A percentile compares a stretch with the other conserved stretches of the same genome.
Evolutionary conservation across 1,140 invertebrate species (phyloP).

Genomic region (Trissolcus basalis): DNA sequence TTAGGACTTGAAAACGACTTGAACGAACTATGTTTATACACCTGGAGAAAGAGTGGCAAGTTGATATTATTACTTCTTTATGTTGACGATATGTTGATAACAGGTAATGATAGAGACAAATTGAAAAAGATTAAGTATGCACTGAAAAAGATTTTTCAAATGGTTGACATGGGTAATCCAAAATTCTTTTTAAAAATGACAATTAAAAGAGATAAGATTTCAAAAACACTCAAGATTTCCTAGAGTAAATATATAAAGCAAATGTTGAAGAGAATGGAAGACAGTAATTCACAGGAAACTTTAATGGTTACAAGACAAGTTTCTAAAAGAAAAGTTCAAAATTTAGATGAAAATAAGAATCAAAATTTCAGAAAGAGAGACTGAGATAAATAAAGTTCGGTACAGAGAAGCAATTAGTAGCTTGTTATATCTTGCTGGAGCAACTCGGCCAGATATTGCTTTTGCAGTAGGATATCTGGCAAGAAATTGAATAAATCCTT

Average conservation of each 20-base stretch:
- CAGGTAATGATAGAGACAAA: too few species aligned
- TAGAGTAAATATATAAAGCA: too few species aligned
- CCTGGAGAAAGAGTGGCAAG: neutral
- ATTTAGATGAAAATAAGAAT: too few species aligned
- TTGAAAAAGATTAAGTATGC: too few species aligned
- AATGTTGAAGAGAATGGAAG: too few species aligned
- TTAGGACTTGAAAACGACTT: neutral
- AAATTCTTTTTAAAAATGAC: too few species aligned
- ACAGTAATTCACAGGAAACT: neutral
- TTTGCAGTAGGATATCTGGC: conserved; percentile 62
- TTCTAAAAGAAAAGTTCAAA: neutral
- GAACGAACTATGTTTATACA: neutral
- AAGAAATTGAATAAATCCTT: conserved; percentile 44
- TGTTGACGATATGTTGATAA: too few species aligned
- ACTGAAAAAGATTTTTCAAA: too few species aligned
- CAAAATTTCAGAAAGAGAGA: neutral
- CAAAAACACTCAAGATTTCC: too few species aligned
- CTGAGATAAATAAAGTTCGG: conserved; percentile 7
- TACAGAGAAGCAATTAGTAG: conserved; percentile 60
- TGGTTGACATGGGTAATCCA: too few species aligned
- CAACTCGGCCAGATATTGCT: conserved; percentile 68
- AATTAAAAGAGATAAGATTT: too few species aligned
- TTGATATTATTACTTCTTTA: neutral
- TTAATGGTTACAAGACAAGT: conserved; percentile 3
- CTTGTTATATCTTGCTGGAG: conserved; percentile 22